Evolutionary conservation across 2,888 invertebrate species (phyloP).

Genomic region (Hydroisotoma schaefferi): DNA sequence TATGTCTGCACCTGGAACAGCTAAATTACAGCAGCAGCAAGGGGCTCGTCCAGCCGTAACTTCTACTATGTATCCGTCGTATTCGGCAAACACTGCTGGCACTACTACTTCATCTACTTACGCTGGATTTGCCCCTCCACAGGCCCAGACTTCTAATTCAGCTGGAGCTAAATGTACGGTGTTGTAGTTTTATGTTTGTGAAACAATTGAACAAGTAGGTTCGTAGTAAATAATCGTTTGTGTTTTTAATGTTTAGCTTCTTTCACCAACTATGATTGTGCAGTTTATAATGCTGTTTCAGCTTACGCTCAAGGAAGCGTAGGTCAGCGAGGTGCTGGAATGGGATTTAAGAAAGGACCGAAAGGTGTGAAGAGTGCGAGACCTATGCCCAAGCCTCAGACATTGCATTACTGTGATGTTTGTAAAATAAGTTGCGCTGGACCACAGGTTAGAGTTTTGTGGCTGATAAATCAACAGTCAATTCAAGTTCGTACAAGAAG

Average conservation of each 20-base stretch:
- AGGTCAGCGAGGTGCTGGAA: constrained; percentile 43
- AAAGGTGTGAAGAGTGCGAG: constrained; percentile 38
- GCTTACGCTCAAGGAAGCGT: constrained; percentile 85
- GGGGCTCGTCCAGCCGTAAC: constrained; percentile 37
- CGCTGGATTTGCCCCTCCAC: constrained; percentile 78
- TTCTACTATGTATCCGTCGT: constrained; percentile 44
- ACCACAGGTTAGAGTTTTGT: constrained; percentile 76
- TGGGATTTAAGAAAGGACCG: constrained; percentile 23
- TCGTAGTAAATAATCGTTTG: background rate
- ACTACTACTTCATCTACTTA: constrained; percentile 58
- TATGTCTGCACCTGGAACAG: constrained; percentile 6
- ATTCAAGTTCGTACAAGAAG: too few relatives aligned
- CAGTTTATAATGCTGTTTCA: constrained; percentile 90
- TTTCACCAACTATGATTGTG: constrained; percentile 80
- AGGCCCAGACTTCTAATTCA: constrained; percentile 51
- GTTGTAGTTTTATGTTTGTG: background rate
- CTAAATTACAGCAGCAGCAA: constrained; percentile 22
- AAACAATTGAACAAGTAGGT: background rate
- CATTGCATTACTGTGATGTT: constrained; percentile 96
- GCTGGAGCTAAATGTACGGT: background rate
- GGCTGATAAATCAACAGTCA: too few relatives aligned
- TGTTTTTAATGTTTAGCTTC: constrained; percentile 18
- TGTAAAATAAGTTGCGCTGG: constrained; percentile 98
- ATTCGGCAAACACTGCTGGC: constrained; percentile 50
- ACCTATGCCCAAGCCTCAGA: constrained; percentile 76